Percentiles rank a stretch among this genome's conserved stretches.
Conservation (phyloP, 2,113 vertebrate species). For the Buteo buteo region DNA sequence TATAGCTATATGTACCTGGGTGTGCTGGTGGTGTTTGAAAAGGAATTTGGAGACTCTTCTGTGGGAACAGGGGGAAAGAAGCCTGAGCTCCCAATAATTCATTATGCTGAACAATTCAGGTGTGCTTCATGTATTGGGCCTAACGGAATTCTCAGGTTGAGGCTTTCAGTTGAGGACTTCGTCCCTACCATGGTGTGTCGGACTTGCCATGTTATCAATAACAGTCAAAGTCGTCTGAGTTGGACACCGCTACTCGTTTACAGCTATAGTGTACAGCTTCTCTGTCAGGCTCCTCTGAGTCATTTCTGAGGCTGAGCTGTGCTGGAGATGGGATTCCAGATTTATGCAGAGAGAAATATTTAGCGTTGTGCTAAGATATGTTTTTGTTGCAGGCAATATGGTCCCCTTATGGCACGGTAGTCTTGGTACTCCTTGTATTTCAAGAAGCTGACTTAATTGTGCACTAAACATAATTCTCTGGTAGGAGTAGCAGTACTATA, state of each 20-base stretch:
- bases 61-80: background rate
- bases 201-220: background rate
- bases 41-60: background rate
- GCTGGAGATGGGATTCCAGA: slow-evolving; percentile 8
- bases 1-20: background rate
- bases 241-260: fast-evolving
- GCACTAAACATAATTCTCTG: background rate
- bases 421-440: slow-evolving; percentile 3
- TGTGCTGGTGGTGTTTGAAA: background rate
- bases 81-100: background rate
- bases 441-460: slow-evolving; percentile 44
- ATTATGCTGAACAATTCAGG: fast-evolving
- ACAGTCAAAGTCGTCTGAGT: fast-evolving
- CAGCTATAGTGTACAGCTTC: background rate
- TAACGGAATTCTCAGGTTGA: background rate
- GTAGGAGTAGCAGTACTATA: slow-evolving; percentile 24
- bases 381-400: slow-evolving; percentile 57
- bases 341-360: slow-evolving; percentile 61
- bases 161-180: fast-evolving
- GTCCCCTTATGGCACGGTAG: slow-evolving; percentile 56
- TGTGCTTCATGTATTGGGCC: fast-evolving
- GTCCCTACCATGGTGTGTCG: background rate
- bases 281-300: background rate
- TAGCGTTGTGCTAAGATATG: slow-evolving; percentile 39
- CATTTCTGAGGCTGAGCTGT: background rate